Base-by-base conservation (phyloP, 2,797 vertebrate species). In the Chanos chanos region DNA sequence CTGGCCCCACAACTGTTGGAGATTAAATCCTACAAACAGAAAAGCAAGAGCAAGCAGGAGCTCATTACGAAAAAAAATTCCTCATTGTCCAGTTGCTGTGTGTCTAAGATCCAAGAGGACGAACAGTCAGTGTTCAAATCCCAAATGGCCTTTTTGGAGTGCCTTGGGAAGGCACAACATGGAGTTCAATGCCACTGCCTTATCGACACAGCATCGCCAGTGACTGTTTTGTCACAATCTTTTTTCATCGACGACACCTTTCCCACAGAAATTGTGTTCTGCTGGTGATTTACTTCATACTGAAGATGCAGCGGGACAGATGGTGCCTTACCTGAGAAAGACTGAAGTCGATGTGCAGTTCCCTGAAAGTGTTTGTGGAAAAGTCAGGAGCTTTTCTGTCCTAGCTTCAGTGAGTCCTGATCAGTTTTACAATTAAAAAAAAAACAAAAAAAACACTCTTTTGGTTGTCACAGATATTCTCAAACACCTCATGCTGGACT, bases 281-380 rank as follows among this genome's bases (percentile, higher is more conserved):
- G 19, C 59, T 7, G 5, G 19, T n/a, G 18, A 45, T 0, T 6
- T 61, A 4, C 40, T 61, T 7, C 21, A 52, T 22, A 25, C 59
- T 12, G 55, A 52, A 30, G 31, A 58, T 21, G 59, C 51, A 19
- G 66, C 41, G 2, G 58, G 58, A 15, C 51, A 56, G 28, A 36
- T 4, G 15, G 67, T 70, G 3, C 67, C 53, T 30, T 64, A 64
- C 31, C 16, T 70, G 6, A 45, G 54, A 1, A 59, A 63, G 16
- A 59, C 40, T 39, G 61, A 64, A 31, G 54, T 64, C 6, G 28
- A 60, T n/a, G 39, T 66, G 2, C 50, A 56, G 6, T 67, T 67
- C 30, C 57, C 41, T 2, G 10, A 37, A 22, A 15, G 19, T 24
- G 19, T 1, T 1, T 71, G 63, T 57, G 45, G 43, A 1, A 71